phyloP scores from a whole-genome alignment of 2,797 vertebrate genomes.

The Semotilus atromaculatus region DNA sequence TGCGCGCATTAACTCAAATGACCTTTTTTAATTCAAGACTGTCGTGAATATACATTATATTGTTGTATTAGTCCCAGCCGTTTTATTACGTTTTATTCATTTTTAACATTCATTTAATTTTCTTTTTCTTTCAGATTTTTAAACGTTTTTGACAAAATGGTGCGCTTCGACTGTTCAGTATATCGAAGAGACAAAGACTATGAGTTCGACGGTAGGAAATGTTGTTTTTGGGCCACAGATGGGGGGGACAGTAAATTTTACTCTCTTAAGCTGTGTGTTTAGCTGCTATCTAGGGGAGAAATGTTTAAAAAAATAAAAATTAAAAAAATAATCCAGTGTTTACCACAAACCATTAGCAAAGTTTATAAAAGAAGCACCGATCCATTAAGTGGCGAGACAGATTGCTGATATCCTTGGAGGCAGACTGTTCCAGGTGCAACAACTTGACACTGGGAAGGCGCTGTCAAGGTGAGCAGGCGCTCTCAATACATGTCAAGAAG shows the following conservation, averaged over 20 bases:
- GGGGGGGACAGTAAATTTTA: not conserved
- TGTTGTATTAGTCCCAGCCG: not conserved
- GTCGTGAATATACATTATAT: not conserved
- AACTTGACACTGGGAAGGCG: constrained; percentile 67
- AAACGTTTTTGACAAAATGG: constrained; percentile 3
- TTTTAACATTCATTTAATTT: not conserved
- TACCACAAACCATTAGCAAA: constrained; percentile 22
- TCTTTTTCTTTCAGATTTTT: not conserved
- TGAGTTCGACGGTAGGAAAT: not conserved
- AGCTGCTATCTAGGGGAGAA: not conserved
- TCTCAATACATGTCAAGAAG: constrained; percentile 74
- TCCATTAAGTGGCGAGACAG: constrained; percentile 52
- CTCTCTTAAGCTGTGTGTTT: not conserved
- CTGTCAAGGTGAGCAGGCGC: constrained; percentile 54
- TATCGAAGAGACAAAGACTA: not conserved
- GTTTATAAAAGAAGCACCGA: constrained; percentile 56
- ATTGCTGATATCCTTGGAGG: constrained; percentile 74
- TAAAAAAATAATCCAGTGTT: not conserved
- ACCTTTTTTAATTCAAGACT: not conserved
- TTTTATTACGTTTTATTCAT: not conserved
- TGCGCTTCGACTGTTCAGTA: not conserved
- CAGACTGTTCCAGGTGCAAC: constrained; percentile 65
- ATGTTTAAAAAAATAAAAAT: not conserved
- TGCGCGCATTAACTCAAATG: not conserved
- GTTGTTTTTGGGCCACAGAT: not conserved